Percentiles rank a stretch among this genome's conserved stretches.
phyloP scores from a whole-genome alignment of 2,888 invertebrate species.

The Phortica magna region DNA sequence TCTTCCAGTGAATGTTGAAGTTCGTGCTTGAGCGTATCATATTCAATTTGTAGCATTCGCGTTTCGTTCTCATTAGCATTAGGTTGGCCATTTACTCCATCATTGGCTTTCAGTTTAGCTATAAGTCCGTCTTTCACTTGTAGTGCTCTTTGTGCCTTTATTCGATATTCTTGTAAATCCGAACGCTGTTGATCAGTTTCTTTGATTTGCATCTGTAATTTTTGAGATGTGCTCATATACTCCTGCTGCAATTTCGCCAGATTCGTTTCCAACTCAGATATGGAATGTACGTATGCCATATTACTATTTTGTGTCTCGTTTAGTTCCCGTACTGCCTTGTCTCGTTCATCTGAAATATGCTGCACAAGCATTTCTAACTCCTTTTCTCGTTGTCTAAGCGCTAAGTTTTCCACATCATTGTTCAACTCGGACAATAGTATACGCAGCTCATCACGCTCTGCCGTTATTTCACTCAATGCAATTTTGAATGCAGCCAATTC shows the following conservation, averaged over 20 bases:
- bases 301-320: slow-evolving; percentile 58
- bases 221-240: slow-evolving; percentile 78
- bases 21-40: slow-evolving; percentile 80
- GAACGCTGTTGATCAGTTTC: slow-evolving; percentile 78
- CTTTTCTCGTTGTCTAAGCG: slow-evolving; percentile 56
- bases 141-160: slow-evolving; percentile 87
- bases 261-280: slow-evolving; percentile 75
- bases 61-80: slow-evolving; percentile 57
- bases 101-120: slow-evolving; percentile 79
- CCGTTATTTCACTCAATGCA: slow-evolving; percentile 68
- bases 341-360: slow-evolving; percentile 63
- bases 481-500: slow-evolving; percentile 74
- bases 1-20: slow-evolving; percentile 65
- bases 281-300: slow-evolving; percentile 71
- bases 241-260: slow-evolving; percentile 78
- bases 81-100: not conserved
- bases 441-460: slow-evolving; percentile 72
- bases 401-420: slow-evolving; percentile 65
- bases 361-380: slow-evolving; percentile 65
- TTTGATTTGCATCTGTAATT: slow-evolving; percentile 78
- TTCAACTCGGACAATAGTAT: slow-evolving; percentile 60
- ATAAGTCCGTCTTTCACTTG: slow-evolving; percentile 88
- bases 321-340: slow-evolving; percentile 62
- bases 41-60: slow-evolving; percentile 80
- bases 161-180: slow-evolving; percentile 87